These are phyloP conservation scores for Rhynchonycteris naso DNA, from an alignment of 2,797 vertebrate genomes.

Conservation along the genomic window DNA sequence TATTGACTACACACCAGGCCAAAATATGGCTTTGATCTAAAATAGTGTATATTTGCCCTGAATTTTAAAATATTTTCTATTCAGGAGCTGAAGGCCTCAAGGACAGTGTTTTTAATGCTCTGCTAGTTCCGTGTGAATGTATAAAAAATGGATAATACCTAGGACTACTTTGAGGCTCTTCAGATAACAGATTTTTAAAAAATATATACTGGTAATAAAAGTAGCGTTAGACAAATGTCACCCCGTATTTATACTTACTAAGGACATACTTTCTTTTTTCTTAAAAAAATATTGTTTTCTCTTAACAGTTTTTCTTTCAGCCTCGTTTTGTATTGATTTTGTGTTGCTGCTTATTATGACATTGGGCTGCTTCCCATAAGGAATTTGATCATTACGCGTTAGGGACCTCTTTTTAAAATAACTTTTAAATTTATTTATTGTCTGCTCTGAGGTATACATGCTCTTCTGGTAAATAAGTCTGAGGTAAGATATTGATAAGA, in stretches of 20 bases:
- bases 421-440: conserved; percentile 73
- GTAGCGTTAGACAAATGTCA: not conserved
- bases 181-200: not conserved
- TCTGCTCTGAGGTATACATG: conserved; percentile 64
- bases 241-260: not conserved
- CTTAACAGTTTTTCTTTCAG: conserved; percentile 38
- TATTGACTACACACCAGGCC: not conserved
- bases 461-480: conserved; percentile 80
- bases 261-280: not conserved
- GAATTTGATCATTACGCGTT: conserved; percentile 57
- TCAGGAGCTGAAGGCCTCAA: not conserved
- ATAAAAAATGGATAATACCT: not conserved
- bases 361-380: conserved; percentile 62
- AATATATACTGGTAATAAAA: not conserved
- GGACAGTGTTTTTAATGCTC: not conserved
- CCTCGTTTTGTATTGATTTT: conserved; percentile 51
- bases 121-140: not conserved
- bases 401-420: conserved; percentile 74
- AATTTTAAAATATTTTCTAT: not conserved
- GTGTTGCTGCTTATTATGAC: conserved; percentile 33
- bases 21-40: not conserved
- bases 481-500: conserved; percentile 79
- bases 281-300: not conserved
- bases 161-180: not conserved
- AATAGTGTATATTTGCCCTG: not conserved